Base-by-base conservation (phyloP, 1,140 invertebrate species). In the Cyphomyrmex costatus region DNA sequence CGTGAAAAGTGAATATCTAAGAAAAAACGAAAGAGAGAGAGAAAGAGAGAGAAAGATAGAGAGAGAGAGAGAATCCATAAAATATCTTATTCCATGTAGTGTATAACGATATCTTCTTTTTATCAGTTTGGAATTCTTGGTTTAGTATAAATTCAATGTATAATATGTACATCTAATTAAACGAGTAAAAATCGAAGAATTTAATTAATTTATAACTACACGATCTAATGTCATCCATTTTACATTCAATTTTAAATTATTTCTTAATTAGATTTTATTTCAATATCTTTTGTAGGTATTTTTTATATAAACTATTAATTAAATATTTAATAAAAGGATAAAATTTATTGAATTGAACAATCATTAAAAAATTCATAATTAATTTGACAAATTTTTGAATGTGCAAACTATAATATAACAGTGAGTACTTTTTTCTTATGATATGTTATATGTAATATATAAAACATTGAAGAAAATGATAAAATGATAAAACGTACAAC, bases 1-100 rank as follows among this genome's bases (percentile, higher is more conserved):
- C 24, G 66, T 60, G 79, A 46, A 21, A 60, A 73, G 68, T 74
- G 79, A 60, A 58, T 8, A 56, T 5, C 16, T 51, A 49, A 60
- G 3, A 74, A 4, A 83, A 21, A 27, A 8, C 21, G 8, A 19
- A 12, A 33, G 19, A n/a, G 7, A 33, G 7, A 19, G 19, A 10
- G 6, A 68, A 3, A 24, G n/a, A 16, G 4, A 12, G 3, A 46
- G n/a, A 16, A 2, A 21, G 16, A 19, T 5, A 33, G 19, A n/a
- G 6, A 30, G 7, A 16, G 7, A 10, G 2, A 68, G 4, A 49
- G 14, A 24, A 42, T 42, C 36, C 36, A 42, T 12, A 42, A 42
- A 42, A 42, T 42, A 42, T 42, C 36, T 8, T 10, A 42, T 42
- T 42, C 1, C 36, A 10, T 42, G 10, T 42, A 42, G 10, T 42